These are phyloP conservation scores for Axea sp. DNA, from an alignment of 2,888 invertebrate species.

Conservation along the genomic window DNA sequence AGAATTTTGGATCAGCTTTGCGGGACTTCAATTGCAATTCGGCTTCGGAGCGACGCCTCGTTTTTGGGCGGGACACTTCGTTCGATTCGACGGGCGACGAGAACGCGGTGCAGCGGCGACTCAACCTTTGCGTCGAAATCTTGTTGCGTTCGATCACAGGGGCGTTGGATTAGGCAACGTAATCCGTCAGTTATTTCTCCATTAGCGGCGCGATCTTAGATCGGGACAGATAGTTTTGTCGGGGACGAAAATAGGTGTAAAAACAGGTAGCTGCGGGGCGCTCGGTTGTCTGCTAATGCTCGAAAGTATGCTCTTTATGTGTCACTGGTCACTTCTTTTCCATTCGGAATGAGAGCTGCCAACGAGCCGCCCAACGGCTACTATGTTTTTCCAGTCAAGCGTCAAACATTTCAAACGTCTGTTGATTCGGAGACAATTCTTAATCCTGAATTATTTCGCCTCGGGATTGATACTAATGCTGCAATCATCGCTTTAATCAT, in stretches of 20 bases:
- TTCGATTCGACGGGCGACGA: no score
- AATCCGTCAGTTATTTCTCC: slow-evolving; percentile 77
- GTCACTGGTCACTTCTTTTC: slow-evolving; percentile 77
- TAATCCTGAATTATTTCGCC: slow-evolving; percentile 21
- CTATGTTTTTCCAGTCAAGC: slow-evolving; percentile 56
- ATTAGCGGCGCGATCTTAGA: slow-evolving; percentile 69
- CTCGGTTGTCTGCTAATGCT: slow-evolving; percentile 69
- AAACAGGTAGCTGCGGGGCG: slow-evolving; percentile 67
- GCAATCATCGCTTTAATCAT: no score
- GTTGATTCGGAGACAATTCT: slow-evolving; percentile 29
- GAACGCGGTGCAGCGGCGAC: slow-evolving; percentile 20
- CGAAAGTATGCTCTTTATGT: slow-evolving; percentile 79
- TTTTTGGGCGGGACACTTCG: no score
- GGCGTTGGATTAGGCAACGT: slow-evolving; percentile 70
- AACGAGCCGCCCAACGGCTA: slow-evolving; percentile 45
- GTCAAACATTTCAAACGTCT: slow-evolving; percentile 44
- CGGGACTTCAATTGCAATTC: no score
- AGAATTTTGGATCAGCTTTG: no score
- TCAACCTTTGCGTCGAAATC: slow-evolving; percentile 60
- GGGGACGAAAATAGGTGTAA: slow-evolving; percentile 68
- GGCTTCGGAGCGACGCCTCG: no score
- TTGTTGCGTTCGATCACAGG: slow-evolving; percentile 66
- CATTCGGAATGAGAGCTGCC: slow-evolving; percentile 59
- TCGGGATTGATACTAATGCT: no score
- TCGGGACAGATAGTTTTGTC: slow-evolving; percentile 48